phyloP scores from a whole-genome alignment of 2,888 invertebrate species.

The Troides aeacus region DNA sequence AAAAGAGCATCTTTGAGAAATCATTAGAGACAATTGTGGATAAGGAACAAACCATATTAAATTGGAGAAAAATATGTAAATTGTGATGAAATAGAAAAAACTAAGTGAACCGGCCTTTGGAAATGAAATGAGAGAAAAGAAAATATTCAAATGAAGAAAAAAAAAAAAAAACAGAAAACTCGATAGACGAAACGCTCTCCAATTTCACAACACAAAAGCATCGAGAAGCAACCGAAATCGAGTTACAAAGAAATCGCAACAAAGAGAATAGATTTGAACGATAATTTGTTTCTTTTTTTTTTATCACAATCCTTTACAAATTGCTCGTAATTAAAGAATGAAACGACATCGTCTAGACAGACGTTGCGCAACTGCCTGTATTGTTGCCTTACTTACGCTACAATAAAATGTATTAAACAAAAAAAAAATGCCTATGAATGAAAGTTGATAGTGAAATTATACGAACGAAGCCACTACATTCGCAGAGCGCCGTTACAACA shows the following conservation, averaged over 20 bases:
- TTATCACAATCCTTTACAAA: conserved; percentile 12
- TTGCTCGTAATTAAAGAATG: conserved; percentile 13
- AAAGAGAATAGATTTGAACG: conserved; percentile 3
- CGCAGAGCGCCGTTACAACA: neutral
- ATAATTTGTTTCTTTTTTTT: conserved; percentile 4
- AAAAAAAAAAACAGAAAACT: neutral
- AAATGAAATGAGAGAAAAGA: neutral
- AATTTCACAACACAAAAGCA: conserved; percentile 9
- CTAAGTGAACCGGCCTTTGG: neutral
- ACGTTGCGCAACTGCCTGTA: conserved; percentile 21
- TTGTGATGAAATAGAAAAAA: neutral
- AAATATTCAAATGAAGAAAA: neutral
- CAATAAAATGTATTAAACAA: conserved; percentile 3
- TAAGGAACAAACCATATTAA: no score
- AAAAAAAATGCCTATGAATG: neutral
- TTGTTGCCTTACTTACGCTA: conserved; percentile 26
- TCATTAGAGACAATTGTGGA: no score
- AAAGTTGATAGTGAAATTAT: conserved; percentile 1
- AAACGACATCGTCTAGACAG: conserved; percentile 28
- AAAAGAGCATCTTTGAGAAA: no score
- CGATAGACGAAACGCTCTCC: conserved; percentile 6
- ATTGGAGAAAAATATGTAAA: no score
- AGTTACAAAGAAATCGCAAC: conserved; percentile 11
- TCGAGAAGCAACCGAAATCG: conserved; percentile 1
- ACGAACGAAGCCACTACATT: neutral